phyloP scores from a whole-genome alignment of 2,888 invertebrate genomes.

The Odontocerum albicorne region DNA sequence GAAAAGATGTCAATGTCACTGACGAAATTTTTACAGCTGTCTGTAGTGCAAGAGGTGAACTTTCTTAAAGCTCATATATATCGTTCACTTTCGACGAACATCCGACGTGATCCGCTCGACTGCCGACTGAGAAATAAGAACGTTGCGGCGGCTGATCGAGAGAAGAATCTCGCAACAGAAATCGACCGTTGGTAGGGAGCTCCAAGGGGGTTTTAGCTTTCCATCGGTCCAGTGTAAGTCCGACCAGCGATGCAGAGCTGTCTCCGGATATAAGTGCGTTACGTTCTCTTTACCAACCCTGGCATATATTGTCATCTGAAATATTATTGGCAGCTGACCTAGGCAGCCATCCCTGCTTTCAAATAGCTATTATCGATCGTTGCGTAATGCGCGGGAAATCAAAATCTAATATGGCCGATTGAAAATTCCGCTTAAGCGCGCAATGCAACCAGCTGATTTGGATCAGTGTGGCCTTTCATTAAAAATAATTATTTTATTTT shows the following conservation, averaged over 20 bases:
- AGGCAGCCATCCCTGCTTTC: slow-evolving; percentile 15
- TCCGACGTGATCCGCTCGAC: slow-evolving; percentile 15
- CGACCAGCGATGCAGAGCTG: slow-evolving; percentile 63
- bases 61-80: too few relatives aligned
- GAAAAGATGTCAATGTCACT: neutral
- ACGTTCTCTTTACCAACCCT: slow-evolving; percentile 13
- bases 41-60: too few relatives aligned
- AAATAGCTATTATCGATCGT: slow-evolving; percentile 23
- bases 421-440: slow-evolving; percentile 18
- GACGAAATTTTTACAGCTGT: too few relatives aligned
- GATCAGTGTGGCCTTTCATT: neutral
- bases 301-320: slow-evolving; percentile 14
- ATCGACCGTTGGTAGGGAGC: slow-evolving; percentile 20
- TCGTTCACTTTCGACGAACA: neutral
- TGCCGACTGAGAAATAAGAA: slow-evolving; percentile 7
- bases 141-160: slow-evolving; percentile 12
- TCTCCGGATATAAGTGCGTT: slow-evolving; percentile 61
- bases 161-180: slow-evolving; percentile 19
- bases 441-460: slow-evolving; percentile 8
- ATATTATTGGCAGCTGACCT: slow-evolving; percentile 18
- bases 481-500: neutral
- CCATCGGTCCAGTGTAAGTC: slow-evolving; percentile 52
- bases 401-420: slow-evolving; percentile 19
- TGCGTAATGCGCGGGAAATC: slow-evolving; percentile 26
- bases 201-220: slow-evolving; percentile 14